Evolutionary conservation across 2,113 vertebrate genomes (phyloP).

Genomic region (Odocoileus virginianus): DNA sequence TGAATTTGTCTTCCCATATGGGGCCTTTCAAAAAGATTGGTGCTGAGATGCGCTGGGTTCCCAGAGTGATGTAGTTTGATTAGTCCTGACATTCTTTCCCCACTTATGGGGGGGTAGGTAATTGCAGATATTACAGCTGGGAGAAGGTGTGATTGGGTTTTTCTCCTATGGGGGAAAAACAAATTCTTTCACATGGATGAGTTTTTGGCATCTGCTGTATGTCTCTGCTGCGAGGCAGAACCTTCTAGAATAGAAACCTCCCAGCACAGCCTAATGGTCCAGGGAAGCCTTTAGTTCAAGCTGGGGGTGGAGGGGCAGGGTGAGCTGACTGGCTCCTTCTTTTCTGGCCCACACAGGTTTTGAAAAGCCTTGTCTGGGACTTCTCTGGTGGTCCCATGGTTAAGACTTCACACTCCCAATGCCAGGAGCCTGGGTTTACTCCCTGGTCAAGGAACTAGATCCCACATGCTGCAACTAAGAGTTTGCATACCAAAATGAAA

Average conservation of each 20-base stretch:
- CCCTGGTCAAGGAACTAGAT: not conserved
- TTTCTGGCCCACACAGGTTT: not conserved
- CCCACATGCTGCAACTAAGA: not conserved
- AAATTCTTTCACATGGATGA: slow-evolving; percentile 32
- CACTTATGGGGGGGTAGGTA: not conserved
- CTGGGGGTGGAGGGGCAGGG: fast-evolving
- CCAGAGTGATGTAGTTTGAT: not conserved
- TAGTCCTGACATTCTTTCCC: not conserved
- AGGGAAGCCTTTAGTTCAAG: not conserved
- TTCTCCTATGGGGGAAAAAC: slow-evolving; percentile 1
- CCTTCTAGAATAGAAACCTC: slow-evolving; percentile 23
- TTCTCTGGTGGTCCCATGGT: not conserved
- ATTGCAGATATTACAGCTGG: slow-evolving; percentile 20
- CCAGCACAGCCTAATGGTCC: not conserved
- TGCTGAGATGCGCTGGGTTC: not conserved
- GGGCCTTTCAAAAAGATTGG: slow-evolving; percentile 38
- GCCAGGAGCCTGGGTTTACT: not conserved
- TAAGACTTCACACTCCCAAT: not conserved
- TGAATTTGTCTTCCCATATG: slow-evolving; percentile 56
- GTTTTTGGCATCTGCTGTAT: not conserved
- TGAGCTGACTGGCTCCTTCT: not conserved
- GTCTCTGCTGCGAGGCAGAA: not conserved
- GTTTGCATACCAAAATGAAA: not conserved
- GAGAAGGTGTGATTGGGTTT: slow-evolving; percentile 45
- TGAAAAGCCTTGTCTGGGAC: not conserved